Base-by-base conservation (phyloP, 92 coral and sea anemone genomes). In the Ricordea florida region DNA sequence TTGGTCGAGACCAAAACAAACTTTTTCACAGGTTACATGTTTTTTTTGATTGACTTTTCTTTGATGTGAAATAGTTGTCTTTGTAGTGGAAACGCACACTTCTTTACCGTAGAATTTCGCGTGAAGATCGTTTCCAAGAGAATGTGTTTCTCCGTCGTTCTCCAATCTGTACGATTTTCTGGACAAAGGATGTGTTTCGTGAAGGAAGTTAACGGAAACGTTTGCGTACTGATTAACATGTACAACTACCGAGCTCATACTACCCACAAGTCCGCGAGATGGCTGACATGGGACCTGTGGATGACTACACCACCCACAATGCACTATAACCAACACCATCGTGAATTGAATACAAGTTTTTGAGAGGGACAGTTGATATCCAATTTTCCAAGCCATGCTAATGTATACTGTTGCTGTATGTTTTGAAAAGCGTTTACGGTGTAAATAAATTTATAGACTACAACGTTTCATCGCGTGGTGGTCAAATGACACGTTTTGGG, bases 51-150 rank as follows among this genome's bases (percentile, higher is more conserved):
- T 66, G 0, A 65, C 61, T 13, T 88, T 84, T 38, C 72, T 76
- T 10, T 81, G 64, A 36, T 87, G 74, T 43, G 24, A 10, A 37
- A 82, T 52, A 0, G 75, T 61, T 57, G 74, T 37, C 55, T 76
- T 81, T 26, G 59, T 52, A 7, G 52, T 60, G 6, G 88, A 75
- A 18, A 87, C 57, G 66, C 92, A 87, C 13, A 87, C 71, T 30
- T 76, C 72, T 3, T 41, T 20, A 11, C 92, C 92, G 35, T 55
- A 15, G 40, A 81, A 66, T 28, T 52, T 68, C 13, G 88, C 92
- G 18, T 46, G 37, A 4, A 65, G 65, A 36, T 66, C 62, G 15
- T 67, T 21, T 6, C 28, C 38, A 33, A 82, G 76, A n/a, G 10
- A 14, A 25, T 65, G 41, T 31, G 53, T 37, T 27, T 72, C 46